Base-by-base conservation (phyloP, 2,888 invertebrate species). In the Troides helena region DNA sequence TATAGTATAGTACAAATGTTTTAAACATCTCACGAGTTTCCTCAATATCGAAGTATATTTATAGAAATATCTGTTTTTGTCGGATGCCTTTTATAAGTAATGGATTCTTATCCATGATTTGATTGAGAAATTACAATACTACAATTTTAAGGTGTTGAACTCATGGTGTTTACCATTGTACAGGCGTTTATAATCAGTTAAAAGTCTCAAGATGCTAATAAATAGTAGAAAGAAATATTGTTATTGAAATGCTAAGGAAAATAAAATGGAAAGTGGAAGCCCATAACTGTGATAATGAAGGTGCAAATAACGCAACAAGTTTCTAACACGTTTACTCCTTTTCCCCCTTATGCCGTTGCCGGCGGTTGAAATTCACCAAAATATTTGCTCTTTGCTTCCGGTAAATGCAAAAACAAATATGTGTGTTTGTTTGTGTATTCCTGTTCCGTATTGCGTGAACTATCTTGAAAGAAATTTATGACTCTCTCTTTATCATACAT, bases 221-320 rank as follows among this genome's bases (percentile, higher is more conserved):
- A 4, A 56, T n/a, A 56, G 10, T 6, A 30, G 25, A 25, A 30
- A 59, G 21, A 14, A 65, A 59, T 59, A 56, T 7, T 60, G 14
- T 63, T 56, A 17, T 65, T 77, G 79, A 80, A 80, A 77, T 77
- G 77, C 79, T 80, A 81, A 78, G 78, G 50, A 18, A 78, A 74
- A 74, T 70, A 75, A 81, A 83, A 85, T 83, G 78, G 85, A 88
- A 89, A 88, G 87, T 85, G 78, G 80, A 78, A 74, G 80, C 79
- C 76, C 78, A 81, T 81, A 83, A 84, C 82, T 77, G 78, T 76
- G 83, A 81, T 85, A 87, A 88, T 83, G 81, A 80, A 77, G 77
- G 75, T 72, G 84, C 81, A 81, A 86, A 87, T 82, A 81, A 75
- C 76, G 76, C 73, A 77, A 66, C 66, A 50, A 66, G 66, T 66